Evolutionary conservation across 2,888 invertebrate species (phyloP).

Genomic region (Chloroclystis v-ata): DNA sequence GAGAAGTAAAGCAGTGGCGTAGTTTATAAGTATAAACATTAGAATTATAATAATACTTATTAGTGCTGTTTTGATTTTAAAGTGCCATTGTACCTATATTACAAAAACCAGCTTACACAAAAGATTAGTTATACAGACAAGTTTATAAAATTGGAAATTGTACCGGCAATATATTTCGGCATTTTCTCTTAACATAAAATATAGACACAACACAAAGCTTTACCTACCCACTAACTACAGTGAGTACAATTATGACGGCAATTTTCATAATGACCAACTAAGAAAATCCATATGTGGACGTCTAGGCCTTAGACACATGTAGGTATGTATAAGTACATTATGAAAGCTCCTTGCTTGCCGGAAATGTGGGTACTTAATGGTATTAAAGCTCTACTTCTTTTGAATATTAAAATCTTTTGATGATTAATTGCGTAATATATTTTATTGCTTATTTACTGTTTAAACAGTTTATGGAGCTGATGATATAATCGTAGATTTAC

Average conservation of each 20-base stretch:
- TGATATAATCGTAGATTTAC: neutral
- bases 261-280: neutral
- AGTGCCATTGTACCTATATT: too few species aligned
- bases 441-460: conserved; percentile 6
- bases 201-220: too few species aligned
- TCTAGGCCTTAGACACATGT: conserved; percentile 17
- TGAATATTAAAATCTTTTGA: conserved; percentile 20
- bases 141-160: too few species aligned
- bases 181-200: neutral
- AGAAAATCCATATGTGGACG: too few species aligned
- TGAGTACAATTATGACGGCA: neutral
- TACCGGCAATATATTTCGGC: too few species aligned
- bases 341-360: conserved; percentile 17
- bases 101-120: too few species aligned
- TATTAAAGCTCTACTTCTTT: conserved; percentile 21
- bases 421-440: conserved; percentile 19
- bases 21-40: too few species aligned
- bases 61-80: too few species aligned
- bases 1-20: too few species aligned
- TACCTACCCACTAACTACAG: neutral
- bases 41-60: too few species aligned
- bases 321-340: conserved; percentile 11
- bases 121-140: too few species aligned
- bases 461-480: conserved; percentile 1
- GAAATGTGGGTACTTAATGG: conserved; percentile 19